Percentiles rank a stretch among this genome's conserved stretches.
Conservation (phyloP, 2,888 invertebrate species). For the Acanthosepion esculentum region DNA sequence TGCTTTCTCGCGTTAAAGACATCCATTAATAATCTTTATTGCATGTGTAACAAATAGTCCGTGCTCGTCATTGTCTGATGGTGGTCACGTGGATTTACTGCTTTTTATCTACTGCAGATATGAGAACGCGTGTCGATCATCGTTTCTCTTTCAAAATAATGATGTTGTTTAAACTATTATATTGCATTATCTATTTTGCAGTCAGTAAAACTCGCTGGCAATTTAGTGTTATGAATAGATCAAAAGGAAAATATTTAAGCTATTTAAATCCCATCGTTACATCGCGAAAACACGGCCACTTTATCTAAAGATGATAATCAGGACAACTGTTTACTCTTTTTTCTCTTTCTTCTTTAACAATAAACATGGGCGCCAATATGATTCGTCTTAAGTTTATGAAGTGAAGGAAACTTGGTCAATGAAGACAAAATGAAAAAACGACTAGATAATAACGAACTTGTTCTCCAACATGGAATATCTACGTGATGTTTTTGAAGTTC, state of each 20-base stretch:
- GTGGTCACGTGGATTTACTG: neutral
- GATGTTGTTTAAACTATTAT: neutral
- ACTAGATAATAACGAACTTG: neutral
- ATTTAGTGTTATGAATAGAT: neutral
- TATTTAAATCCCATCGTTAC: neutral
- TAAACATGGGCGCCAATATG: neutral
- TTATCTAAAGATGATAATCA: conserved; percentile 16
- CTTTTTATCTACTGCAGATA: too few relatives aligned
- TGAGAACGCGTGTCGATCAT: neutral
- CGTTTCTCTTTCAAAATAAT: neutral
- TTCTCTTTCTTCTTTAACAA: neutral
- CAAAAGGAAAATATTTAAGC: neutral
- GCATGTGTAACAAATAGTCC: neutral
- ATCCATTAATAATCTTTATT: neutral
- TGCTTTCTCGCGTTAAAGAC: neutral
- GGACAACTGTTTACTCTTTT: neutral
- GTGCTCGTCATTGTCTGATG: neutral
- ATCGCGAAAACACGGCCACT: neutral
- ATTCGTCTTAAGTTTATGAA: neutral
- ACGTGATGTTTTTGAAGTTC: neutral
- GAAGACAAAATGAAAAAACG: neutral
- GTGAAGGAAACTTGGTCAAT: neutral
- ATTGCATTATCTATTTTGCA: neutral
- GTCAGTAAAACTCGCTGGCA: neutral
- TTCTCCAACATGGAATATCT: neutral